Conservation (phyloP, 2,797 vertebrate species). For the Alfaro cultratus region DNA sequence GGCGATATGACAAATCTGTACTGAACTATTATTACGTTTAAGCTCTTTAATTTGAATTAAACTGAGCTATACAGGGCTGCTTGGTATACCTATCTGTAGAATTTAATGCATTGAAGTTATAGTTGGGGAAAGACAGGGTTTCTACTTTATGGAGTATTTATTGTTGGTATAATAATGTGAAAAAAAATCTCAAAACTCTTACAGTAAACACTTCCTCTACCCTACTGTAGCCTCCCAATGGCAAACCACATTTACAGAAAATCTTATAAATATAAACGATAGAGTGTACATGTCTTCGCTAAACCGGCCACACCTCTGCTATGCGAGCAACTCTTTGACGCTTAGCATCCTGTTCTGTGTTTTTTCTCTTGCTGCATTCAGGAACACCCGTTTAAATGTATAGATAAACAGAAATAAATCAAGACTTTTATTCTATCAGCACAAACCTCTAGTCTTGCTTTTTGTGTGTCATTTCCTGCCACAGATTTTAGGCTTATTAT, state of each 20-base stretch:
- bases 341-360: conserved; percentile 83
- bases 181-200: conserved; percentile 52
- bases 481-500: not conserved
- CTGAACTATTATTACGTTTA: conserved; percentile 54
- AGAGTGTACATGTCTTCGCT: conserved; percentile 79
- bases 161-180: conserved; percentile 63
- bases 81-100: conserved; percentile 58
- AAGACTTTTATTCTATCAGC: conserved; percentile 87
- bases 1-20: conserved; percentile 72
- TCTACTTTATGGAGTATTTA: conserved; percentile 63
- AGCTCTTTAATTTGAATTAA: conserved; percentile 45
- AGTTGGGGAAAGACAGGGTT: conserved; percentile 67
- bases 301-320: conserved; percentile 82
- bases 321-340: conserved; percentile 78
- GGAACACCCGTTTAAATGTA: conserved; percentile 87
- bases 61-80: conserved; percentile 59
- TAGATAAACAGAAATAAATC: conserved; percentile 86
- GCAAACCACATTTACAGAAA: conserved; percentile 63
- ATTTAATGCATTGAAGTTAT: conserved; percentile 57
- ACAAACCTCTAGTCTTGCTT: conserved; percentile 58
- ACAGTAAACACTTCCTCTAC: conserved; percentile 61
- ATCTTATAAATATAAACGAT: conserved; percentile 63
- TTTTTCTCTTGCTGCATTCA: conserved; percentile 84
- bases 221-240: conserved; percentile 65
- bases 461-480: conserved; percentile 43